Conservation (phyloP, 2,888 invertebrate species). For the Hemithea aestivaria region DNA sequence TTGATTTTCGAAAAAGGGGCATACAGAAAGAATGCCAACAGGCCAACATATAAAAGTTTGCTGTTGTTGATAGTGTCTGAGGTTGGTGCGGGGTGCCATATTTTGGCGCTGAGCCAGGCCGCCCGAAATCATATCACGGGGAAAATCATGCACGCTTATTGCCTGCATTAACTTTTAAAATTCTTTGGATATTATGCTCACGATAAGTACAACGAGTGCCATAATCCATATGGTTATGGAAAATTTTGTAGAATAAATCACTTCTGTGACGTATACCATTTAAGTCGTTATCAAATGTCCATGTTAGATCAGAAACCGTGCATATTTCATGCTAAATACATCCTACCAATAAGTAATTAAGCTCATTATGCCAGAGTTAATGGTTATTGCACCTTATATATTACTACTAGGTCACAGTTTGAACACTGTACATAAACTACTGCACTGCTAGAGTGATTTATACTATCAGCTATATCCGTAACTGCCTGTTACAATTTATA, state of each 20-base stretch:
- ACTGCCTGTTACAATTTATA: slow-evolving; percentile 14
- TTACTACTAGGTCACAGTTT: slow-evolving; percentile 20
- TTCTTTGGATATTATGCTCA: slow-evolving; percentile 5
- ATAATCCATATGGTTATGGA: background rate
- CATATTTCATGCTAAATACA: slow-evolving; percentile 4
- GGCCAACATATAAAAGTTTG: slow-evolving; percentile 7
- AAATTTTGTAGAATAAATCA: too few species aligned
- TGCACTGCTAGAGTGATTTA: slow-evolving; percentile 18
- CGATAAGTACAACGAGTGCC: too few species aligned
- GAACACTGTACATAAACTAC: slow-evolving; percentile 19
- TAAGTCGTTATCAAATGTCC: background rate
- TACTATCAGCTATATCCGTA: slow-evolving; percentile 12
- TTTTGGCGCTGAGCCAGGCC: slow-evolving; percentile 22
- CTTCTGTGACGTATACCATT: too few species aligned
- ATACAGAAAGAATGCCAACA: slow-evolving; percentile 6
- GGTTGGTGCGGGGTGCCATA: slow-evolving; percentile 7
- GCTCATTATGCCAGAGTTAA: slow-evolving; percentile 27
- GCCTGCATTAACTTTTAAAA: slow-evolving; percentile 15
- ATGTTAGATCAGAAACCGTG: background rate
- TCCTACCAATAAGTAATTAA: slow-evolving; percentile 23
- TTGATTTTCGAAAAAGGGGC: slow-evolving; percentile 12
- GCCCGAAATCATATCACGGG: slow-evolving; percentile 15
- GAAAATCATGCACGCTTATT: slow-evolving; percentile 19
- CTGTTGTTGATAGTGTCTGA: slow-evolving; percentile 8
- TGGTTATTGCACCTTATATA: slow-evolving; percentile 21